Conservation (phyloP, 2,797 vertebrate genomes). For the Amblyraja radiata region DNA sequence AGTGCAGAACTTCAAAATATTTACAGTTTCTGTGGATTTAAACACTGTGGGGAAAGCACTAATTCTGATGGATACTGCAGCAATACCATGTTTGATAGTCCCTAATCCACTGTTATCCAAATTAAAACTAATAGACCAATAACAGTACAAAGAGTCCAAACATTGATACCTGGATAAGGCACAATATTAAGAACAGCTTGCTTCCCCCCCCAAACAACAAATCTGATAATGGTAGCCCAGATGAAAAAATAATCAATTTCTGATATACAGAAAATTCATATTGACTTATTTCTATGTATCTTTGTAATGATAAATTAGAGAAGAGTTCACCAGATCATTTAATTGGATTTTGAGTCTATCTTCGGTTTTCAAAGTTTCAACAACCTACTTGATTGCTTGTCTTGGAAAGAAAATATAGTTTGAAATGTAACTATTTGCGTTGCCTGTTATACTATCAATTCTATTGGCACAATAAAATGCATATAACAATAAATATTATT, state of each 20-base stretch:
- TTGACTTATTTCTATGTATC: neutral
- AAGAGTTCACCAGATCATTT: neutral
- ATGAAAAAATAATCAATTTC: neutral
- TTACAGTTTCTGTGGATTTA: neutral
- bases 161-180: neutral
- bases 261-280: neutral
- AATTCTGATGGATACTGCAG: neutral
- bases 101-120: neutral
- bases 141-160: neutral
- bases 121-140: neutral
- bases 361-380: neutral
- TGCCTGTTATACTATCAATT: neutral
- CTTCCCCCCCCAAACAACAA: neutral
- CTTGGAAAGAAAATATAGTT: neutral
- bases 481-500: neutral
- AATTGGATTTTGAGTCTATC: neutral
- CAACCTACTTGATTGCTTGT: neutral
- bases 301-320: neutral
- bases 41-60: neutral
- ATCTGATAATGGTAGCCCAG: neutral
- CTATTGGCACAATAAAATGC: neutral
- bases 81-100: neutral
- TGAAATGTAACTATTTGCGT: neutral
- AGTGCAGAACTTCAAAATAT: neutral
- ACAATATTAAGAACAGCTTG: neutral